phyloP scores from a whole-genome alignment of 2,797 vertebrate genomes.

The Chlorospingus semifuscus region DNA sequence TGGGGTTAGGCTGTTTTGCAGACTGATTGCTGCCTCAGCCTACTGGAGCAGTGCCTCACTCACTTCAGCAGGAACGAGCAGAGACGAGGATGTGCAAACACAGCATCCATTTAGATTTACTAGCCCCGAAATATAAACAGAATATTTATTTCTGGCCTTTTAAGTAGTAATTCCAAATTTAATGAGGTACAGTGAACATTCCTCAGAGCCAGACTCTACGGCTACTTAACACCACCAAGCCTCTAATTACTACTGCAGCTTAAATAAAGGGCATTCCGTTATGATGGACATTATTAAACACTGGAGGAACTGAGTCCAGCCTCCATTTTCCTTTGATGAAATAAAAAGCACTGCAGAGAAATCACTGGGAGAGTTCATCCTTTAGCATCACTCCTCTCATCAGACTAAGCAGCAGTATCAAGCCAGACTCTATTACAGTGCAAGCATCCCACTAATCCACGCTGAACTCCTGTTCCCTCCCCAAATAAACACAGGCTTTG shows the following conservation, averaged over 20 bases:
- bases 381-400: slow-evolving; percentile 23
- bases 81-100: slow-evolving; percentile 41
- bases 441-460: slow-evolving; percentile 14
- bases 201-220: slow-evolving; percentile 63
- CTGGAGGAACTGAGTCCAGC: slow-evolving; percentile 33
- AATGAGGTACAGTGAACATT: slow-evolving; percentile 74
- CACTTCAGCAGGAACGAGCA: slow-evolving; percentile 15
- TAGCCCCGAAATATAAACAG: slow-evolving; percentile 70
- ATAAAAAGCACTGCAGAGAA: slow-evolving; percentile 49
- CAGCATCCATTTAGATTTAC: slow-evolving; percentile 66
- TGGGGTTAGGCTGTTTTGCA: slow-evolving; percentile 52
- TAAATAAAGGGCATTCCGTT: slow-evolving; percentile 68
- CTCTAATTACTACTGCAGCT: slow-evolving; percentile 69
- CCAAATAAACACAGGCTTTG: slow-evolving; percentile 40
- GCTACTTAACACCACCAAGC: slow-evolving; percentile 69
- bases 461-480: slow-evolving; percentile 10
- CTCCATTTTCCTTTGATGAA: slow-evolving; percentile 70
- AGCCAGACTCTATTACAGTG: slow-evolving; percentile 6
- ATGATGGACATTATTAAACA: slow-evolving; percentile 64
- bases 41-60: slow-evolving; percentile 19
- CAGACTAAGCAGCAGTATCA: slow-evolving; percentile 55
- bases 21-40: slow-evolving; percentile 39
- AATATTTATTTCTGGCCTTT: slow-evolving; percentile 78
- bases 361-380: slow-evolving; percentile 34
- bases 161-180: slow-evolving; percentile 77